Evolutionary conservation across 92 coral and sea anemone genomes (phyloP).

Genomic region (Epizoanthus scotinus): DNA sequence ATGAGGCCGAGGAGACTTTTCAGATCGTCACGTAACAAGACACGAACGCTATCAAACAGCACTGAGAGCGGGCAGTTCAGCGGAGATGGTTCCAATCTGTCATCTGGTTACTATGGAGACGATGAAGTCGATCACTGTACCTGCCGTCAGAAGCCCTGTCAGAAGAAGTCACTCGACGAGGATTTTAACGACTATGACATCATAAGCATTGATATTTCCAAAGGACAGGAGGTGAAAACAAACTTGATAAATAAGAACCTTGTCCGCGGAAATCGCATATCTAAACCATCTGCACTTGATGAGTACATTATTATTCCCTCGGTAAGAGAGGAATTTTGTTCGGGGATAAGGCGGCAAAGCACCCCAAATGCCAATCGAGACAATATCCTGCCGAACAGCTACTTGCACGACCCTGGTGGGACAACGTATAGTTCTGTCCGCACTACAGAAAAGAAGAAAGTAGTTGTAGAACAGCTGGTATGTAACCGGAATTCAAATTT

Average conservation of each 20-base stretch:
- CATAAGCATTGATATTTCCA: conserved; percentile 68
- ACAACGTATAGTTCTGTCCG: background rate
- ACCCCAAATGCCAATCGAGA: background rate
- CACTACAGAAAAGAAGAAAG: background rate
- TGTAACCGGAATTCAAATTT: background rate
- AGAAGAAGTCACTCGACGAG: conserved; percentile 41
- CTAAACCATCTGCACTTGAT: conserved; percentile 21
- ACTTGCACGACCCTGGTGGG: background rate
- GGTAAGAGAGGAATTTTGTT: conserved; percentile 74
- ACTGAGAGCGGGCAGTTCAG: conserved; percentile 78
- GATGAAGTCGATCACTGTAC: conserved; percentile 80
- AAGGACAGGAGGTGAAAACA: background rate
- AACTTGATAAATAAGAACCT: background rate
- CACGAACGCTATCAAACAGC: conserved; percentile 48
- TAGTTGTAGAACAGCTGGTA: background rate
- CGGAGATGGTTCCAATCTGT: conserved; percentile 63
- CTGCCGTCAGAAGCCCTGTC: conserved; percentile 53
- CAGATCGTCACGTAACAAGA: conserved; percentile 48
- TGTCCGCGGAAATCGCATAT: background rate
- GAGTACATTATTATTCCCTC: conserved; percentile 86
- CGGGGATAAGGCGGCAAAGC: conserved; percentile 56
- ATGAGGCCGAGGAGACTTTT: conserved; percentile 36
- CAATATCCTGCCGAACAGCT: background rate
- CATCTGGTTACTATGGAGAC: conserved; percentile 93
- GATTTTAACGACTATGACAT: conserved; percentile 70